Conservation (phyloP, 1,140 invertebrate species). For the Dinothrombium tinctorium region DNA sequence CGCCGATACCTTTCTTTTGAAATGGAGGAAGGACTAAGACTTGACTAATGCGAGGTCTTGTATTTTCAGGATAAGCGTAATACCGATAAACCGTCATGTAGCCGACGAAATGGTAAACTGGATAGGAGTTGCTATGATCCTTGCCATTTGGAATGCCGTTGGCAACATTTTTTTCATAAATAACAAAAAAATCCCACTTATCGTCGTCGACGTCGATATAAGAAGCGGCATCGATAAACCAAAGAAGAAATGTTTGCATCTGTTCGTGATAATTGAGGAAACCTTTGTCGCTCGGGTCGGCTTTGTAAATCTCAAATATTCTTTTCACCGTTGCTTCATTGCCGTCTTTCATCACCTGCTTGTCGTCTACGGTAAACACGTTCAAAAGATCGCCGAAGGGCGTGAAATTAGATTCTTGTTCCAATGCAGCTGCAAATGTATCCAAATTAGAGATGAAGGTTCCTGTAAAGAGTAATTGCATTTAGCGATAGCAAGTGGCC, state of each 20-base stretch:
- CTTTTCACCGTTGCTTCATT: slow-evolving; percentile 15
- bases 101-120: slow-evolving; percentile 54
- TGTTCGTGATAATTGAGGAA: slow-evolving; percentile 56
- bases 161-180: slow-evolving; percentile 12
- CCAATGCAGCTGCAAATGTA: too few relatives aligned
- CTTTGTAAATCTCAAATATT: slow-evolving; percentile 54
- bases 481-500: too few relatives aligned
- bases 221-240: slow-evolving; percentile 72
- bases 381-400: too few relatives aligned
- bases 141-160: neutral
- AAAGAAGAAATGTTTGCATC: slow-evolving; percentile 73
- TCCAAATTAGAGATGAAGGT: too few relatives aligned
- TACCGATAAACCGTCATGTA: slow-evolving; percentile 82
- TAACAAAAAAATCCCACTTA: slow-evolving; percentile 36
- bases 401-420: too few relatives aligned
- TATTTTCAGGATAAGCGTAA: slow-evolving; percentile 68
- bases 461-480: too few relatives aligned
- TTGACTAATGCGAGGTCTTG: slow-evolving; percentile 64
- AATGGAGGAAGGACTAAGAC: slow-evolving; percentile 71
- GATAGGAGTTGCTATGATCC: neutral
- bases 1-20: slow-evolving; percentile 56
- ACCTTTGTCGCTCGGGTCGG: slow-evolving; percentile 36
- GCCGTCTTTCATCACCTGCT: too few relatives aligned
- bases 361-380: too few relatives aligned
- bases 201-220: slow-evolving; percentile 80